Evolutionary conservation across 2,113 vertebrate species (phyloP).

Genomic region (Melanotaenia duboulayi): DNA sequence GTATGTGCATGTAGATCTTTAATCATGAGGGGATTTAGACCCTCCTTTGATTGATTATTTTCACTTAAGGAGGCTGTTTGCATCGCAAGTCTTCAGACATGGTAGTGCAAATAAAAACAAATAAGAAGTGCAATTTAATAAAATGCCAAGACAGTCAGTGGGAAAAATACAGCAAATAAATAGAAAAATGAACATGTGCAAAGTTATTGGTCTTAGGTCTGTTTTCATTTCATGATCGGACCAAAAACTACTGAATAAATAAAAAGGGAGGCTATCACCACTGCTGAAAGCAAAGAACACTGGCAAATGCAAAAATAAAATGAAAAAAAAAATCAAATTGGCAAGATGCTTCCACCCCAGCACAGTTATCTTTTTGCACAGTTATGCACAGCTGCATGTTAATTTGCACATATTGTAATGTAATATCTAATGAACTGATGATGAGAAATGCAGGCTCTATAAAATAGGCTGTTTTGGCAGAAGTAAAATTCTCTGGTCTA

Average conservation of each 20-base stretch:
- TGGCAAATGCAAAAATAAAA: too few species aligned
- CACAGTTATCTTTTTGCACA: neutral
- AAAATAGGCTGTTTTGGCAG: neutral
- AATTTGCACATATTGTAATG: neutral
- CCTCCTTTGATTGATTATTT: slow-evolving; percentile 6
- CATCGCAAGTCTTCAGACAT: neutral
- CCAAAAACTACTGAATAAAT: neutral
- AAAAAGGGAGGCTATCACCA: neutral
- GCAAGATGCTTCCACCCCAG: neutral
- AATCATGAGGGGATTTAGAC: neutral
- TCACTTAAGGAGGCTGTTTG: neutral
- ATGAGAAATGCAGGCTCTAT: neutral
- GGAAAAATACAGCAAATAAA: neutral
- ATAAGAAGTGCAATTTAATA: slow-evolving; percentile 5
- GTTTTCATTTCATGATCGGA: neutral
- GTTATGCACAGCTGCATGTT: neutral
- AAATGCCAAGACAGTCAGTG: neutral
- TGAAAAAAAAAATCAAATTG: neutral
- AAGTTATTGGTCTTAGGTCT: neutral
- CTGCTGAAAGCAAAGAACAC: neutral
- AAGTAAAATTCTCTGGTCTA: neutral
- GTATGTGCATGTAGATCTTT: neutral
- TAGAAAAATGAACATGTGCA: neutral
- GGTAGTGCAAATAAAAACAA: neutral
- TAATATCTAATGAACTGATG: neutral